Conservation (phyloP, 1,140 invertebrate species). For the Phenacoccus solenopsis region DNA sequence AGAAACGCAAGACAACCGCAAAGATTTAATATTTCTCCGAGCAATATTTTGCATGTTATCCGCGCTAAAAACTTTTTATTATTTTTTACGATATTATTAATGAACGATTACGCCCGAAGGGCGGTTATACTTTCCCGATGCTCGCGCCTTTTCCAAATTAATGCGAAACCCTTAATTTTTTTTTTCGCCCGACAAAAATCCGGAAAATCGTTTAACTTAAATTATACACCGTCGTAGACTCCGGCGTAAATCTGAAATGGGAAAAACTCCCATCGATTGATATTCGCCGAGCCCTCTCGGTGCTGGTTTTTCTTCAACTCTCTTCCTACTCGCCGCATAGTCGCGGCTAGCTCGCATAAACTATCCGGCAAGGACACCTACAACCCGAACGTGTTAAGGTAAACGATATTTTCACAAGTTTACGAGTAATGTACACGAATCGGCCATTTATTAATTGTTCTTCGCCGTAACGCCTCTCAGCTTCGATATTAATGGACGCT, state of each 20-base stretch:
- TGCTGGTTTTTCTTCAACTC: too few relatives aligned
- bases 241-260: too few relatives aligned
- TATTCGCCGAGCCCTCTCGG: too few relatives aligned
- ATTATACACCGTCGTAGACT: too few relatives aligned
- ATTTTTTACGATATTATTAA: slow-evolving; percentile 18
- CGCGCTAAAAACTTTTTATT: slow-evolving; percentile 14
- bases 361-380: background rate
- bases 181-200: too few relatives aligned
- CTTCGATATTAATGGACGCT: background rate
- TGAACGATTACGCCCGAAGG: slow-evolving; percentile 15
- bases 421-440: background rate
- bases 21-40: slow-evolving; percentile 14
- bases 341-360: background rate
- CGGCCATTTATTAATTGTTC: background rate
- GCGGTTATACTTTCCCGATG: background rate
- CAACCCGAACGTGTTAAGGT: background rate
- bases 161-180: background rate
- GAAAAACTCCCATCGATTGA: too few relatives aligned
- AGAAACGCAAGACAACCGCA: slow-evolving; percentile 22
- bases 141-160: background rate
- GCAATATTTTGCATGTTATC: slow-evolving; percentile 14
- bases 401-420: background rate
- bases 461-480: background rate
- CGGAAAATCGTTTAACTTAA: background rate
- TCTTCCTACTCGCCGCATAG: background rate